These are phyloP conservation scores for Heliangelus exortis DNA, from an alignment of 2,797 vertebrate genomes.

Conservation along the genomic window DNA sequence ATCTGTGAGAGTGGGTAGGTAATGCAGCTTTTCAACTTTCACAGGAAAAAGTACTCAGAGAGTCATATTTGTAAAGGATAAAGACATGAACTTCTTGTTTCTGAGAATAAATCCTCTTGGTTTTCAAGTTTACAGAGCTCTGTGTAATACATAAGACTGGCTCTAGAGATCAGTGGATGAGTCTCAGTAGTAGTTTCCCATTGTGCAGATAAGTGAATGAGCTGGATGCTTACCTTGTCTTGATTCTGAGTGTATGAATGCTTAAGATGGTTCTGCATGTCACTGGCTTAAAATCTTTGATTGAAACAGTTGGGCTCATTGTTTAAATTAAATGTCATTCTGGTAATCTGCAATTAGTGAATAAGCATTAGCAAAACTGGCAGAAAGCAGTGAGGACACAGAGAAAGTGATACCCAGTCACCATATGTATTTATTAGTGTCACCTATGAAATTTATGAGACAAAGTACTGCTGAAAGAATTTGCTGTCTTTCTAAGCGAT, in stretches of 20 bases:
- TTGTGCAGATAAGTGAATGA: neutral
- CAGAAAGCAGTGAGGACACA: conserved; percentile 37
- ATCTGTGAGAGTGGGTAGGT: neutral
- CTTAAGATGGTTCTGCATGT: neutral
- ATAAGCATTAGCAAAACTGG: conserved; percentile 9
- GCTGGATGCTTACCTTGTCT: neutral
- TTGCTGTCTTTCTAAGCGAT: conserved; percentile 68
- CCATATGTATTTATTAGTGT: conserved; percentile 62
- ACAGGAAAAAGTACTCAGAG: conserved; percentile 2
- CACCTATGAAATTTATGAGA: conserved; percentile 69
- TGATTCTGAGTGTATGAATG: conserved; percentile 32
- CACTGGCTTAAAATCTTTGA: conserved; percentile 41
- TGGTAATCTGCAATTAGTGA: conserved; percentile 34
- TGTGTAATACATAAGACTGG: neutral
- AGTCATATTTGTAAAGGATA: conserved; percentile 18
- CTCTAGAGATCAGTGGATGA: neutral
- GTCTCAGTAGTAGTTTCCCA: neutral
- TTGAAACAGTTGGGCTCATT: neutral
- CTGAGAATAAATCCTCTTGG: neutral
- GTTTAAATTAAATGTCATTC: conserved; percentile 25
- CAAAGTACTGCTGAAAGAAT: conserved; percentile 60
- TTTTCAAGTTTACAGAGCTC: conserved; percentile 11
- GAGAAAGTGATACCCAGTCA: conserved; percentile 25
- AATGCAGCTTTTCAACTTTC: conserved; percentile 5
- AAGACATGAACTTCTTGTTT: conserved; percentile 24